Percentiles rank a stretch among this genome's conserved stretches.
Evolutionary conservation across 2,797 vertebrate species (phyloP).

Genomic region (Heteromormyrus szaboi): DNA sequence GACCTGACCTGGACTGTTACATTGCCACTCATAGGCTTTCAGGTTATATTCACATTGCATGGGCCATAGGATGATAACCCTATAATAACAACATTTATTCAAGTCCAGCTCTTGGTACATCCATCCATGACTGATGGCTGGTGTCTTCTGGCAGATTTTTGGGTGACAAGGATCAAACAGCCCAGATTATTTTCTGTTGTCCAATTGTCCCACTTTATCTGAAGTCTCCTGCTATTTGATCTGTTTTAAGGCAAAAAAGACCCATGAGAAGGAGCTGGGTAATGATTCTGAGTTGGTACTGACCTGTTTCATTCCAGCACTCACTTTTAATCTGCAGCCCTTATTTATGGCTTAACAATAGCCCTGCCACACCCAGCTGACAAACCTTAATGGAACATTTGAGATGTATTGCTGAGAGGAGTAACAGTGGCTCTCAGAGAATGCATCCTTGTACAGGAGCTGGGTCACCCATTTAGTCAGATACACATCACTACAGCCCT

Average conservation of each 20-base stretch:
- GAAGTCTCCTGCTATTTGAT: background rate
- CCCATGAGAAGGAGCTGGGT: background rate
- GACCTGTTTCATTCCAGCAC: constrained; percentile 16
- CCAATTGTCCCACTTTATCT: background rate
- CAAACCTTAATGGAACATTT: constrained; percentile 35
- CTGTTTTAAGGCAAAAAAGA: background rate
- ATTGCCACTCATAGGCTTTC: background rate
- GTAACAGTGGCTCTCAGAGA: constrained; percentile 35
- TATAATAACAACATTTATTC: background rate
- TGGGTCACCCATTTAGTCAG: constrained; percentile 1
- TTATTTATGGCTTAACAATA: constrained; percentile 12
- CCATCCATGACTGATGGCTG: background rate
- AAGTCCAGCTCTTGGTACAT: background rate
- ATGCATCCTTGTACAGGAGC: constrained; percentile 31
- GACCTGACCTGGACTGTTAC: background rate
- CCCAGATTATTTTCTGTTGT: background rate
- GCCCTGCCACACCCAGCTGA: constrained; percentile 42
- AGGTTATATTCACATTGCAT: background rate
- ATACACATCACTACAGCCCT: background rate
- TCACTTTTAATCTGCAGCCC: constrained; percentile 41
- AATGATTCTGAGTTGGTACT: background rate
- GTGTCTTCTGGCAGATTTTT: background rate
- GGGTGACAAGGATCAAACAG: background rate
- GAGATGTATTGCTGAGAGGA: background rate
- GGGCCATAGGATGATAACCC: background rate